These are phyloP conservation scores for Lutraria rhynchaena DNA, from an alignment of 1,140 invertebrate species.

Conservation along the genomic window DNA sequence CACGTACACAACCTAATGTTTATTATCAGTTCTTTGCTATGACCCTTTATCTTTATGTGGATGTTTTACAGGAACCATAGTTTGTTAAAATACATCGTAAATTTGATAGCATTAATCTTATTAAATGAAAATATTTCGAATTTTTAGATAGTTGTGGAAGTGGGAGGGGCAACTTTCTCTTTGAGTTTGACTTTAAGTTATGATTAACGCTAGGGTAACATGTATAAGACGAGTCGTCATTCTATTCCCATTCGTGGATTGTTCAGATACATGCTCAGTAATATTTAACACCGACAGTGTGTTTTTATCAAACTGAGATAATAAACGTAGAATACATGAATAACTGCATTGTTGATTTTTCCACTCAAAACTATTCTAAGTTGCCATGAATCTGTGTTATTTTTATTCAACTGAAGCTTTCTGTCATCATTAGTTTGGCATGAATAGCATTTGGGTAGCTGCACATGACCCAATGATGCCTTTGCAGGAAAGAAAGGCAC, in stretches of 20 bases:
- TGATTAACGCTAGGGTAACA: not conserved
- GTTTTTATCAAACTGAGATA: not conserved
- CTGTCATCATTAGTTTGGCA: no score
- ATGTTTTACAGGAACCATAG: no score
- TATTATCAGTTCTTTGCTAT: no score
- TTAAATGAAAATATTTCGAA: not conserved
- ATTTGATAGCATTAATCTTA: no score
- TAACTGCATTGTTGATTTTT: not conserved
- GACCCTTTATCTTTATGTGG: not conserved
- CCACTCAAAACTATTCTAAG: no score
- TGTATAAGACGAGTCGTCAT: not conserved
- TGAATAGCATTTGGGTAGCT: no score
- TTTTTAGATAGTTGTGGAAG: slow-evolving; percentile 22
- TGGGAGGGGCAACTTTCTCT: slow-evolving; percentile 32
- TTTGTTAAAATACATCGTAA: no score
- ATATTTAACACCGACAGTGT: not conserved
- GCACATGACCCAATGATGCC: no score
- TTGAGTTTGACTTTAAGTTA: not conserved
- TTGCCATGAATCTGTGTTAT: no score
- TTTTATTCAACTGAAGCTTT: no score
- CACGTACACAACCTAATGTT: slow-evolving; percentile 49
- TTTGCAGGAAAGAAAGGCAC: no score
- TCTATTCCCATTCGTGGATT: not conserved
- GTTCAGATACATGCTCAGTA: not conserved
- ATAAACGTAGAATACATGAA: not conserved